phyloP scores from a whole-genome alignment of 2,797 vertebrate genomes.

The Anguilla marmorata region DNA sequence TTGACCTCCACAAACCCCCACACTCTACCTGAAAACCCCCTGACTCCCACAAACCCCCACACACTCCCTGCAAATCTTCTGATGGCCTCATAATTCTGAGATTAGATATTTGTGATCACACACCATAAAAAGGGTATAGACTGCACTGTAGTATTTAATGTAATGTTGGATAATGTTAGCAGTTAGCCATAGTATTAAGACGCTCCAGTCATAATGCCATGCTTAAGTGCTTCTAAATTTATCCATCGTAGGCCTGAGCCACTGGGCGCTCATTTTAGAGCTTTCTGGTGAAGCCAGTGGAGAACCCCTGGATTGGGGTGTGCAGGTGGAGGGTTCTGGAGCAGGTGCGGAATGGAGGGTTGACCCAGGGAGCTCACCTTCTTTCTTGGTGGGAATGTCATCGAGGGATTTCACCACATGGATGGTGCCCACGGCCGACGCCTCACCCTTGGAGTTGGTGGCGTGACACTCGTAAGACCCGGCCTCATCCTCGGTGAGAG shows the following conservation, averaged over 20 bases:
- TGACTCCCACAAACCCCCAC: neutral
- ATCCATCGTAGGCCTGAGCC: neutral
- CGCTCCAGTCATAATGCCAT: neutral
- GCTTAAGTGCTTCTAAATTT: neutral
- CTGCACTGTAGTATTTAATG: too few species aligned
- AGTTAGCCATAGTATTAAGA: neutral
- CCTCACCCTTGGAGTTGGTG: slow-evolving; percentile 80
- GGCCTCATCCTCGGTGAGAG: slow-evolving; percentile 80
- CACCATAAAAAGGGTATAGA: too few species aligned
- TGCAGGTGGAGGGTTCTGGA: neutral
- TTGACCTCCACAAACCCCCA: neutral
- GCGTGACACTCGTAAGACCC: slow-evolving; percentile 89
- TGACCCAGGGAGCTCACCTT: slow-evolving; percentile 64
- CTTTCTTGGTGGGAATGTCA: slow-evolving; percentile 76
- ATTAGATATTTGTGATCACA: too few species aligned
- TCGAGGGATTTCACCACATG: slow-evolving; percentile 78
- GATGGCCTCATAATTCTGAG: neutral
- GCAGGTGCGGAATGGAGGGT: neutral
- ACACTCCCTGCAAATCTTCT: neutral
- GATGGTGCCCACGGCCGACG: slow-evolving; percentile 80
- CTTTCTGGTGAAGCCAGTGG: neutral
- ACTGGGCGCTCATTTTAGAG: neutral
- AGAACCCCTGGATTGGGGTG: neutral
- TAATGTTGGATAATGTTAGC: too few species aligned
- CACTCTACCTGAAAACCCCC: neutral